These are phyloP conservation scores for Colinus virginianus DNA, from an alignment of 2,113 vertebrate genomes.

Conservation along the genomic window DNA sequence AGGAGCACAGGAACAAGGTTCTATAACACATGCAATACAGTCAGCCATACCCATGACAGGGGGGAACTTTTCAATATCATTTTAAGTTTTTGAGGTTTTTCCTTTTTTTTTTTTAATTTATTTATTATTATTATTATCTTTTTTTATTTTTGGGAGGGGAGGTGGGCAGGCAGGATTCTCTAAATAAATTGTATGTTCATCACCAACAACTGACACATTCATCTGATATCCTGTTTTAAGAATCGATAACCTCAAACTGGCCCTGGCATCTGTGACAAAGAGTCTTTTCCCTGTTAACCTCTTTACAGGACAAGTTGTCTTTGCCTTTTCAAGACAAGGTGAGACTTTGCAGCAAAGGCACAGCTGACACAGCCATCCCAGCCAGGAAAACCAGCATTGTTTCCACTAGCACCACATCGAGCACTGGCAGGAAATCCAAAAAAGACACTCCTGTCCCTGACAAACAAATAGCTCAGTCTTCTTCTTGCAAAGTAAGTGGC, in stretches of 20 bases:
- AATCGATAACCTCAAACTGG: neutral
- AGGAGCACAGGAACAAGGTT: neutral
- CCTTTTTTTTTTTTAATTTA: neutral
- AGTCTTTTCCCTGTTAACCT: neutral
- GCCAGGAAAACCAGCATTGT: neutral
- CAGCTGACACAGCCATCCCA: neutral
- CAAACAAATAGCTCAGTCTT: neutral
- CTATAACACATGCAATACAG: neutral
- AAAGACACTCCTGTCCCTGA: neutral
- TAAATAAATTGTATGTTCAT: neutral
- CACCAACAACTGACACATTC: neutral
- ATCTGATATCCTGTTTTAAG: neutral
- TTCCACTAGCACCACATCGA: neutral
- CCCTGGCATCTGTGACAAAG: neutral
- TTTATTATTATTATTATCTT: too few species aligned
- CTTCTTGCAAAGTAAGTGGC: neutral
- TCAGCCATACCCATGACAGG: accelerated
- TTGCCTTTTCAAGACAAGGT: neutral
- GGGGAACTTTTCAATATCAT: neutral
- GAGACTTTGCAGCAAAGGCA: neutral
- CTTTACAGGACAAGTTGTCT: neutral
- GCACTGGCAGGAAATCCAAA: neutral
- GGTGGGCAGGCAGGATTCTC: neutral
- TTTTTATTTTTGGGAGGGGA: neutral
- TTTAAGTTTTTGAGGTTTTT: neutral